Percentiles rank a stretch among this genome's conserved stretches.
phyloP scores from a whole-genome alignment of 2,797 vertebrate species.

The Pteropus rufus region DNA sequence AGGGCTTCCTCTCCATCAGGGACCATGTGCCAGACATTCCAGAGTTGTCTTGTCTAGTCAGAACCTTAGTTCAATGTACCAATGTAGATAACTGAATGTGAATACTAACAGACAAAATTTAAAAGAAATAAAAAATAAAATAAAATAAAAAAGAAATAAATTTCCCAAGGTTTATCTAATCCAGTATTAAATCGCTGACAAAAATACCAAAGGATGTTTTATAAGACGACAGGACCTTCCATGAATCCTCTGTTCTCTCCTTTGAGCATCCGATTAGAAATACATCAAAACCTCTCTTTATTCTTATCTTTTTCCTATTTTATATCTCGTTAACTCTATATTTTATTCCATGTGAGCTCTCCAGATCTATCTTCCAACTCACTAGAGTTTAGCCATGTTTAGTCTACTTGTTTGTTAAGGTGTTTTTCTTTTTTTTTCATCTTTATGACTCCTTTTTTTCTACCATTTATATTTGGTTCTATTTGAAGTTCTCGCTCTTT shows the following conservation, averaged over 20 bases:
- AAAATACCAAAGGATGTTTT: neutral
- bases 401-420: neutral
- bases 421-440: neutral
- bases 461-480: neutral
- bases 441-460: neutral
- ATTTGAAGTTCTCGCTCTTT: neutral
- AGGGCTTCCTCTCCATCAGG: neutral
- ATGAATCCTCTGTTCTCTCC: neutral
- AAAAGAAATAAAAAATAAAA: neutral
- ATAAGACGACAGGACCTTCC: neutral
- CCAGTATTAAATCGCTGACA: neutral
- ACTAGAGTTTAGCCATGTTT: neutral
- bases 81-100: neutral
- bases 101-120: neutral
- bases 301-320: neutral
- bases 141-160: neutral
- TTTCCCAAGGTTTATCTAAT: neutral
- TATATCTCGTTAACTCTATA: neutral
- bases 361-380: neutral
- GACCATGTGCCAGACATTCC: neutral
- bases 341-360: neutral
- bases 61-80: neutral
- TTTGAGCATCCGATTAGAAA: neutral
- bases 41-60: neutral
- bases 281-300: neutral